These are phyloP conservation scores for Meandrina meandrites DNA, from an alignment of 92 coral and sea anemone species.

Conservation along the genomic window DNA sequence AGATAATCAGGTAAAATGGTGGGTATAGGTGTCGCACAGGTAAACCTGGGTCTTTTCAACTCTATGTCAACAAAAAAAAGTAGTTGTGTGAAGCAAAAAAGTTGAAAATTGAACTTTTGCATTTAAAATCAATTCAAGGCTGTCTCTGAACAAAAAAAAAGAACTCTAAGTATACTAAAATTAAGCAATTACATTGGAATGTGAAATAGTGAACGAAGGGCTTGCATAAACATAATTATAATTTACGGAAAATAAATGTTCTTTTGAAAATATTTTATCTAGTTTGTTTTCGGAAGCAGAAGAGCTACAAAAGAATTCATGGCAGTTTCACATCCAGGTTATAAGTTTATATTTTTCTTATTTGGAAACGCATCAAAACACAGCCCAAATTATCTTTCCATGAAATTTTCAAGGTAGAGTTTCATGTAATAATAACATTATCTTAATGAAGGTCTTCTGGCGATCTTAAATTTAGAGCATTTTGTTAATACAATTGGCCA, in stretches of 20 bases:
- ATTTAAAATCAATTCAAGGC: background rate
- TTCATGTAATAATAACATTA: too few relatives aligned
- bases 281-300: background rate
- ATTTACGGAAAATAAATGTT: too few relatives aligned
- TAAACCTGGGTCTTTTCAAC: conserved; percentile 37
- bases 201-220: background rate
- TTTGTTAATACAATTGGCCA: background rate
- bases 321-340: background rate
- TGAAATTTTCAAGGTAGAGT: background rate
- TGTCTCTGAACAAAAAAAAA: background rate
- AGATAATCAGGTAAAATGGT: conserved; percentile 76
- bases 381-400: background rate
- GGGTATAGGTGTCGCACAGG: conserved; percentile 96
- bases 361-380: background rate
- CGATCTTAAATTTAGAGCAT: background rate
- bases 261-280: too few relatives aligned
- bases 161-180: background rate
- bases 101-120: background rate
- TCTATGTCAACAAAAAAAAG: background rate
- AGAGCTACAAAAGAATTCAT: background rate
- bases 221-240: background rate
- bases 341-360: background rate
- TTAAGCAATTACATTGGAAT: background rate
- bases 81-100: background rate
- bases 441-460: background rate